Conservation (phyloP, 2,113 vertebrate genomes). For the Psittacara wagleri region DNA sequence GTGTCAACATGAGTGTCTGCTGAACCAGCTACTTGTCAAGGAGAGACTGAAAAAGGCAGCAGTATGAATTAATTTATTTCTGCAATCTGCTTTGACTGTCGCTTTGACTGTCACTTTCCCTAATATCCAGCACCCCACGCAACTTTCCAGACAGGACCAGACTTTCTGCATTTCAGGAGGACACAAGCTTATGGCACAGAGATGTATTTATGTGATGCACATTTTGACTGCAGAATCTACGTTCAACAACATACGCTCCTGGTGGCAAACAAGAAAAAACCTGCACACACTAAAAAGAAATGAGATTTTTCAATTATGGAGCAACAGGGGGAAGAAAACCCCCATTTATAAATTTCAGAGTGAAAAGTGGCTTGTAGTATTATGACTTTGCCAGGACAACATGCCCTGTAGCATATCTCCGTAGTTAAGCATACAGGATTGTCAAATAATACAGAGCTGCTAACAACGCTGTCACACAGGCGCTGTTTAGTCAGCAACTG, state of each 20-base stretch:
- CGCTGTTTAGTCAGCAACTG: conserved; percentile 69
- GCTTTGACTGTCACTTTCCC: conserved; percentile 2
- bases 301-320: not conserved
- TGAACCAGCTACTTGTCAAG: not conserved
- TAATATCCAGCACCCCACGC: not conserved
- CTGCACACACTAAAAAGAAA: not conserved
- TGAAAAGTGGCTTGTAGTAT: not conserved
- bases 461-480: conserved; percentile 51
- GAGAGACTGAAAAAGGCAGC: not conserved
- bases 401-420: not conserved
- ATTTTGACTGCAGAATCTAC: not conserved
- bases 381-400: conserved; percentile 57
- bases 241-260: not conserved
- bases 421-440: conserved; percentile 31
- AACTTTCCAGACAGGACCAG: not conserved
- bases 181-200: not conserved
- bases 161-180: not conserved
- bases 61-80: not conserved
- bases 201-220: not conserved
- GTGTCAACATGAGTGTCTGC: not conserved
- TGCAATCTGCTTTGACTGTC: conserved; percentile 12
- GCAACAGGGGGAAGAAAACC: not conserved
- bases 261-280: not conserved
- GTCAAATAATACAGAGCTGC: conserved; percentile 26
- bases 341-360: not conserved